phyloP scores from a whole-genome alignment of 2,113 vertebrate genomes.

The Tylochromis polylepis region DNA sequence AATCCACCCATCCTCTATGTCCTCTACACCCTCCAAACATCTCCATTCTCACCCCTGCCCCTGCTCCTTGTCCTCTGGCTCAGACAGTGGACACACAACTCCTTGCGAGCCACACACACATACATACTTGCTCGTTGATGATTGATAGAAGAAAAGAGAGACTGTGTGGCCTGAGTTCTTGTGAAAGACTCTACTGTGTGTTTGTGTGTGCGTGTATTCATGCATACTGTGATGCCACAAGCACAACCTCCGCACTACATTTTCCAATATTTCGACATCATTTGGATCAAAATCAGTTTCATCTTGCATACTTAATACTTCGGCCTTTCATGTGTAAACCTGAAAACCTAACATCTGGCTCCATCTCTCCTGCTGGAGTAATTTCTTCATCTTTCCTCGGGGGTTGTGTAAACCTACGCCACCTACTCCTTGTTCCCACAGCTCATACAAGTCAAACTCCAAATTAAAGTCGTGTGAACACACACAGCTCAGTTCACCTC shows the following conservation, averaged over 20 bases:
- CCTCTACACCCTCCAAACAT: constrained; percentile 37
- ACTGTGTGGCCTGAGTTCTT: constrained; percentile 4
- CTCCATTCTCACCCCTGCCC: constrained; percentile 21
- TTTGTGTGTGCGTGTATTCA: constrained; percentile 11
- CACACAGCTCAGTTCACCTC: constrained; percentile 14
- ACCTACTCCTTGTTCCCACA: constrained; percentile 37
- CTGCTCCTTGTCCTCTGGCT: constrained; percentile 34
- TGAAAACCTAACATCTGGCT: constrained; percentile 10
- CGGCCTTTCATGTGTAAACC: neutral
- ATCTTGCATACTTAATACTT: constrained; percentile 1
- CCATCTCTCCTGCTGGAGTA: neutral
- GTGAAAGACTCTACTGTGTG: constrained; percentile 52
- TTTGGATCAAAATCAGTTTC: neutral
- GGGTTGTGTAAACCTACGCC: constrained; percentile 35
- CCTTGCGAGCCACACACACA: neutral
- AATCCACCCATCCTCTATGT: constrained; percentile 45
- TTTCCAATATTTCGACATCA: neutral
- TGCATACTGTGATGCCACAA: neutral
- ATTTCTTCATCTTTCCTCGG: constrained; percentile 13
- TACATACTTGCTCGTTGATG: neutral
- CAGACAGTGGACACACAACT: neutral
- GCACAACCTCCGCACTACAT: neutral
- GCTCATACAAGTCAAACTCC: neutral
- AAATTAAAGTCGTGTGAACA: constrained; percentile 11
- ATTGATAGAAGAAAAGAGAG: constrained; percentile 51